Percentiles rank a stretch among this genome's conserved stretches.
Evolutionary conservation across 2,797 vertebrate species (phyloP).

Genomic region (Peromyscus melanophrys): DNA sequence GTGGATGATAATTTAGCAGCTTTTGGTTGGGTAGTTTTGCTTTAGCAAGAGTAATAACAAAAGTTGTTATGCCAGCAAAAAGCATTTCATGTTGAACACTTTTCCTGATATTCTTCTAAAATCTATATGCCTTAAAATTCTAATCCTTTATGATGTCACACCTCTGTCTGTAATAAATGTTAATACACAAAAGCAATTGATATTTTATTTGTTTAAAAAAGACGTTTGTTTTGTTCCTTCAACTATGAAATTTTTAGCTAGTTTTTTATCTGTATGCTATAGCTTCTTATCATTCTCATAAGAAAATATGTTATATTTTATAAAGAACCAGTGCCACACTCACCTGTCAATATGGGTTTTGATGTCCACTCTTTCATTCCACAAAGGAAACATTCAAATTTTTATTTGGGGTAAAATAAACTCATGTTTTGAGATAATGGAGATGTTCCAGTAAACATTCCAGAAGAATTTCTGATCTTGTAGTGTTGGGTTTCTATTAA

Average conservation of each 20-base stretch:
- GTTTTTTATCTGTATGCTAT: neutral
- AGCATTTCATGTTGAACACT: neutral
- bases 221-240: neutral
- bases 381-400: neutral
- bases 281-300: neutral
- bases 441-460: neutral
- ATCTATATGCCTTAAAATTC: neutral
- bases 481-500: neutral
- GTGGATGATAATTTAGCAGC: neutral
- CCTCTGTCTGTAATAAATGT: neutral
- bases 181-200: neutral
- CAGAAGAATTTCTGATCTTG: neutral
- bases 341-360: neutral
- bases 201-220: neutral
- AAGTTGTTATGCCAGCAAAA: neutral
- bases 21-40: neutral
- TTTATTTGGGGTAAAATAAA: neutral
- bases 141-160: neutral
- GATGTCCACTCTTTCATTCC: neutral
- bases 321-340: neutral
- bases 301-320: neutral
- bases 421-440: neutral
- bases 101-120: neutral
- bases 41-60: neutral
- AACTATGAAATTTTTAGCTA: neutral